A percentile compares a stretch with the other conserved stretches of the same genome.
Conservation (phyloP, 2,888 invertebrate genomes). For the Tupiocoris notatus region DNA sequence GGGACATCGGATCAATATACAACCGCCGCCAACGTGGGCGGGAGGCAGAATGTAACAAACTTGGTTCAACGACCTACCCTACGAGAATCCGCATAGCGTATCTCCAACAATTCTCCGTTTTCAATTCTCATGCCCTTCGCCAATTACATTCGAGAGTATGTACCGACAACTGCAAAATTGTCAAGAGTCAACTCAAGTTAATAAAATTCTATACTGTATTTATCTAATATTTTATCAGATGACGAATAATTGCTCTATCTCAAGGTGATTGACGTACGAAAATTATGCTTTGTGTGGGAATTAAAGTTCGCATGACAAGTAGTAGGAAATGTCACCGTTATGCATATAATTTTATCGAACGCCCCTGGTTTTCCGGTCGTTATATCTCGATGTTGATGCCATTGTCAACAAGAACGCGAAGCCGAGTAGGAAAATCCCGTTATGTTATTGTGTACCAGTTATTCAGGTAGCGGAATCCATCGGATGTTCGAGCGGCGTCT, state of each 20-base stretch:
- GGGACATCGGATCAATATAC: neutral
- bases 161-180: too few species aligned
- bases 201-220: too few species aligned
- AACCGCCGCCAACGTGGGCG: neutral
- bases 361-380: constrained; percentile 8
- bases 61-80: neutral
- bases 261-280: too few species aligned
- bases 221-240: too few species aligned
- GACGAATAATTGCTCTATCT: too few species aligned
- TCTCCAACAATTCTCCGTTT: too few species aligned
- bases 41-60: neutral
- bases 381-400: neutral
- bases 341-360: neutral
- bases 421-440: constrained; percentile 4
- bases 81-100: neutral
- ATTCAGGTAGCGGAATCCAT: constrained; percentile 13
- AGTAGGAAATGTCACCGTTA: constrained; percentile 4
- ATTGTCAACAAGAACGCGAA: constrained; percentile 20
- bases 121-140: too few species aligned
- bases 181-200: too few species aligned
- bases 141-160: too few species aligned
- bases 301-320: neutral
- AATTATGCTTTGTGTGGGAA: too few species aligned
- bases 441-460: constrained; percentile 29
- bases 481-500: neutral